Evolutionary conservation across 2,113 vertebrate genomes (phyloP).

Genomic region (Datnioides undecimradiatus): DNA sequence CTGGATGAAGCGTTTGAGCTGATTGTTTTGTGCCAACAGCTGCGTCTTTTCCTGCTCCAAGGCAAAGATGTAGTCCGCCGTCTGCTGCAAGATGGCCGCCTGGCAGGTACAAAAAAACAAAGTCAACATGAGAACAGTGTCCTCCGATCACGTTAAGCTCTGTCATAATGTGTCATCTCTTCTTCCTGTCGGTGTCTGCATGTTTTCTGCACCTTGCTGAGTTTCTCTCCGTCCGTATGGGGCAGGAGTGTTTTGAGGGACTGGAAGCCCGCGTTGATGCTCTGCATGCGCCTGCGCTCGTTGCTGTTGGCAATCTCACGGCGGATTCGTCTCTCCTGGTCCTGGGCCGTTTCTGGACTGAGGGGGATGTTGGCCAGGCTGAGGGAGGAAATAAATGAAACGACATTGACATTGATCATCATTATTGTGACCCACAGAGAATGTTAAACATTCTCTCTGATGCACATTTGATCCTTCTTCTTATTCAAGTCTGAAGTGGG

Average conservation of each 20-base stretch:
- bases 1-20: slow-evolving; percentile 98
- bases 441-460: neutral
- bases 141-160: neutral
- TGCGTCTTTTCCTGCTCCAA: slow-evolving; percentile 98
- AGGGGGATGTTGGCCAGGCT: slow-evolving; percentile 98
- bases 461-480: neutral
- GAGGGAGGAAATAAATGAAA: neutral
- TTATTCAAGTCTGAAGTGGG: neutral
- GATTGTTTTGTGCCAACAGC: slow-evolving; percentile 96
- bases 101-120: slow-evolving; percentile 57
- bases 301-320: slow-evolving; percentile 99
- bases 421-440: neutral
- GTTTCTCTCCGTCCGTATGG: slow-evolving; percentile 97
- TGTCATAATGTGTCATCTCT: neutral
- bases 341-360: slow-evolving; percentile 96
- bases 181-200: neutral
- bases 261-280: slow-evolving; percentile 99
- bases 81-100: slow-evolving; percentile 99
- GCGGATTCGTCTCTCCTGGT: slow-evolving; percentile 97
- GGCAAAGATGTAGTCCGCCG: slow-evolving; percentile 96
- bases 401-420: too few species aligned
- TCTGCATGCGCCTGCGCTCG: slow-evolving; percentile 97
- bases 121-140: neutral
- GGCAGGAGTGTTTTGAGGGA: slow-evolving; percentile 98
- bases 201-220: slow-evolving; percentile 86